Evolutionary conservation across 2,113 vertebrate genomes (phyloP).

Genomic region (Tringa solitaria): DNA sequence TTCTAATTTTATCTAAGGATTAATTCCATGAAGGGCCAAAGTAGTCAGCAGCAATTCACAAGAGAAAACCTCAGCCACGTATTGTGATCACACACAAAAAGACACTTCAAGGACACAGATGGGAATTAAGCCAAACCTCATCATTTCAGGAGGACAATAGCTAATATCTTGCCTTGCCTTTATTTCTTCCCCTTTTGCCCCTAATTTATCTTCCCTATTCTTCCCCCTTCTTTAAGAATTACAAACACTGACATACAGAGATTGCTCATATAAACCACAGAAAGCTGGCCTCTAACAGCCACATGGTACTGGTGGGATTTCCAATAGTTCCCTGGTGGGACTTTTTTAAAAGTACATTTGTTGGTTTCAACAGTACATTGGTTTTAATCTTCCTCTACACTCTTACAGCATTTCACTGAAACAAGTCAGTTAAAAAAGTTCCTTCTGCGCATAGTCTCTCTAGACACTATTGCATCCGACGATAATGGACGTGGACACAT

Average conservation of each 20-base stretch:
- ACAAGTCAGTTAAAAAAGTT: neutral
- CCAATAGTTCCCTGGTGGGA: neutral
- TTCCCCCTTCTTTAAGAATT: neutral
- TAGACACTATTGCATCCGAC: neutral
- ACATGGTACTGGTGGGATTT: fast-evolving
- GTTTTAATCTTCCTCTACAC: neutral
- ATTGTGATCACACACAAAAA: neutral
- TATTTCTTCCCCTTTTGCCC: neutral
- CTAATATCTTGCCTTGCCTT: neutral
- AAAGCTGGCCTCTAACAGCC: neutral
- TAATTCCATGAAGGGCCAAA: neutral
- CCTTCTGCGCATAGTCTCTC: neutral
- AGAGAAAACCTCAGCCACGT: neutral
- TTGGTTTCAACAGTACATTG: neutral
- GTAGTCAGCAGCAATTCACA: neutral
- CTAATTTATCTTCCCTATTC: neutral
- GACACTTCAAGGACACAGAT: neutral
- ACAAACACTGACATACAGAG: neutral
- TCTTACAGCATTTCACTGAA: neutral
- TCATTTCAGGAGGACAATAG: neutral
- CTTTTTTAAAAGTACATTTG: neutral
- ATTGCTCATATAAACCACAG: neutral
- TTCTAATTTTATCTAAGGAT: constrained; percentile 41
- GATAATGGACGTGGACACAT: fast-evolving
- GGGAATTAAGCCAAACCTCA: neutral